Conservation (phyloP, 1,140 invertebrate species). For the Diachasma alloeum region DNA sequence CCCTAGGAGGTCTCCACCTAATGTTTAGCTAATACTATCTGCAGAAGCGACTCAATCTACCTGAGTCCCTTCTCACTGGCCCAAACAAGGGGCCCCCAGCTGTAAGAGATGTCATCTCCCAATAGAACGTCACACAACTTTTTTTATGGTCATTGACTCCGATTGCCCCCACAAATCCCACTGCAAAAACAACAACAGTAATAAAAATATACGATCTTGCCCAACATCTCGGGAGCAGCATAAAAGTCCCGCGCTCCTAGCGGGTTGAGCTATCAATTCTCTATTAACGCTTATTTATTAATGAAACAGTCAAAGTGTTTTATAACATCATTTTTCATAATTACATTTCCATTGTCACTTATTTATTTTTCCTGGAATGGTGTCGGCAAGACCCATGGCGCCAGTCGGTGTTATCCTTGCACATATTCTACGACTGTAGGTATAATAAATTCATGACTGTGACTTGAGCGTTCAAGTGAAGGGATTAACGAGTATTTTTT, state of each 20-base stretch:
- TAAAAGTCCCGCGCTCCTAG: too few species aligned
- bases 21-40: not conserved
- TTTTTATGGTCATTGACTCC: too few species aligned
- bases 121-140: too few species aligned
- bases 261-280: too few species aligned
- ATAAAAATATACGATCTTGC: too few species aligned
- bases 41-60: not conserved
- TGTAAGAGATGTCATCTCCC: too few species aligned
- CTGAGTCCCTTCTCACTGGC: not conserved
- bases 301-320: too few species aligned
- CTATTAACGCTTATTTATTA: too few species aligned
- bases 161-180: too few species aligned
- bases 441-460: not conserved
- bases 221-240: too few species aligned
- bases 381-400: not conserved
- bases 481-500: not conserved
- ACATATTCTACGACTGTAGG: not conserved
- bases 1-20: not conserved
- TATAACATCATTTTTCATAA: not conserved
- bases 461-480: not conserved
- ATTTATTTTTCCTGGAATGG: not conserved
- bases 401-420: slow-evolving; percentile 6
- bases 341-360: not conserved
- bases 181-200: too few species aligned
- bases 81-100: not conserved